Base-by-base conservation (phyloP, 1,140 invertebrate species). In the Hylaeus volcanicus region DNA sequence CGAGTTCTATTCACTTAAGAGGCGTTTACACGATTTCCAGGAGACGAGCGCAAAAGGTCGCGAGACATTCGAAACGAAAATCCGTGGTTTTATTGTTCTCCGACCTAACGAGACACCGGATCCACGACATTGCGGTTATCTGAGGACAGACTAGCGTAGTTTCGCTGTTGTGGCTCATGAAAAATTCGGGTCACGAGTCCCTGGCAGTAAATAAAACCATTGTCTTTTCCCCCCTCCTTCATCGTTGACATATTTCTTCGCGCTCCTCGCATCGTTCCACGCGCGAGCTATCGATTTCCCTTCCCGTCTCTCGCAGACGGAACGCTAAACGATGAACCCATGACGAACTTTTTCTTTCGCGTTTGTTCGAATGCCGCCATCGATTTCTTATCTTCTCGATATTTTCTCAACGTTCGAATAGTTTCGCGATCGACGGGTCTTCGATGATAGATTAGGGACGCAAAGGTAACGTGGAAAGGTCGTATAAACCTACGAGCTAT, bases 131-230 rank as follows among this genome's bases (percentile, higher is more conserved):
- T 55, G 45, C 60, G 68, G n/a, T 60, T 26, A 45, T 74, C 70
- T 9, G 6, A 43, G 39, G 41, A 65, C 68, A 60, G 85, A 86
- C 58, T 78, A 55, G 75, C 74, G 48, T 55, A 53, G 81, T 8
- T 79, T 82, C 51, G 74, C 51, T 61, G 71, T 37, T 43, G 58
- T 72, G 58, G 79, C 71, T 86, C 64, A n/a, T 88, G 26, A 71
- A 72, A 84, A 88, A 88, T 88, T 88, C 87, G 64, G 76, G 51
- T 88, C 87, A 86, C 87, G 87, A 63, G 77, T 55, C 74, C 26
- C 51, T 56, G 79, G 72, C 74, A 68, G 87, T 88, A 86, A 88
- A 88, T 86, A 88, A 88, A 86, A 86, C 86, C 84, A 82, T 85
- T 80, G 84, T 84, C 68, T 77, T 81, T 64, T 56, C 68, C 63